Conservation (phyloP, 1,140 invertebrate genomes). For the Pissodes strobi region DNA sequence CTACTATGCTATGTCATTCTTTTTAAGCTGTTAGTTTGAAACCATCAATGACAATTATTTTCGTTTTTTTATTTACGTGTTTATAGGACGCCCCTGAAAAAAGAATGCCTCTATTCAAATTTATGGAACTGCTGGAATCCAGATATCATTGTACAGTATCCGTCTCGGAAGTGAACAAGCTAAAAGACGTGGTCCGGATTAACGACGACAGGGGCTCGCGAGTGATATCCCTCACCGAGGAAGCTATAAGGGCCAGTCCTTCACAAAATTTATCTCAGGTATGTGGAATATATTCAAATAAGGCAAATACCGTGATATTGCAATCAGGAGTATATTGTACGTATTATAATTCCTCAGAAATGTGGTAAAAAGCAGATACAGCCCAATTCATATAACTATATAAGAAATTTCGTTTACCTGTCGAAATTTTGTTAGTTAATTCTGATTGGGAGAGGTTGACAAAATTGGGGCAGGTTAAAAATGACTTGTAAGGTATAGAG, state of each 20-base stretch:
- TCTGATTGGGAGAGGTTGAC: too few species aligned
- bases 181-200: conserved; percentile 78
- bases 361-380: too few species aligned
- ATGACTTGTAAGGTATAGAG: too few species aligned
- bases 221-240: conserved; percentile 67
- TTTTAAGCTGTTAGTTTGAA: too few species aligned
- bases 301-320: neutral
- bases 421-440: too few species aligned
- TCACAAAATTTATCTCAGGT: conserved; percentile 57
- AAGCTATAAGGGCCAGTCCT: conserved; percentile 60
- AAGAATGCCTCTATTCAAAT: conserved; percentile 80
- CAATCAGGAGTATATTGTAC: neutral
- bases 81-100: conserved; percentile 73
- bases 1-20: too few species aligned
- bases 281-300: neutral
- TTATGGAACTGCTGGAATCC: conserved; percentile 83
- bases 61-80: too few species aligned
- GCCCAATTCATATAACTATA: too few species aligned
- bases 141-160: conserved; percentile 78
- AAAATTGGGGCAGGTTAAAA: too few species aligned
- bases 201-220: conserved; percentile 70
- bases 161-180: conserved; percentile 79
- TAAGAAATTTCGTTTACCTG: too few species aligned
- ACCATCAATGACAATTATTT: too few species aligned
- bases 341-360: too few species aligned